phyloP scores from a whole-genome alignment of 2,113 vertebrate genomes.

The Mormyrus iriodes region DNA sequence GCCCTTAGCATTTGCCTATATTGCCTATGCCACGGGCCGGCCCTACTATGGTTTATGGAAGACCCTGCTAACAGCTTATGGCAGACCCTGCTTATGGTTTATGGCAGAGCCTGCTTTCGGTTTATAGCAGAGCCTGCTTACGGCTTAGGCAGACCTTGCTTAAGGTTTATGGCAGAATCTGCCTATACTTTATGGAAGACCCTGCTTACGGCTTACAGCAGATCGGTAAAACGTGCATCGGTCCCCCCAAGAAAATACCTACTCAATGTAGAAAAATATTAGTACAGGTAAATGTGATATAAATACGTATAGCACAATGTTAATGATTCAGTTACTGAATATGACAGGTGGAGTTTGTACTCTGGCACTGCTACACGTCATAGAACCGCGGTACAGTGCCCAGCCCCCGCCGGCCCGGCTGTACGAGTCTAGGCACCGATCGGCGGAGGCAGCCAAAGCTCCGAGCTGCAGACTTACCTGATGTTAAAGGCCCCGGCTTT shows the following conservation, averaged over 20 bases:
- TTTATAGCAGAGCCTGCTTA: too few species aligned
- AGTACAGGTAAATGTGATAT: background rate
- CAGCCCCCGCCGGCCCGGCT: too few species aligned
- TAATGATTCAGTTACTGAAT: background rate
- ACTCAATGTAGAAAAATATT: background rate
- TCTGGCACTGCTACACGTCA: background rate
- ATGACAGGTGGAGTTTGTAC: background rate
- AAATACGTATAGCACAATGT: background rate
- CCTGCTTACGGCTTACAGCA: too few species aligned
- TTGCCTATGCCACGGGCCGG: too few species aligned
- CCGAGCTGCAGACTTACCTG: conserved; percentile 44
- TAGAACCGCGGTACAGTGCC: background rate
- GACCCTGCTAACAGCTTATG: too few species aligned
- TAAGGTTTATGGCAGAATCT: too few species aligned
- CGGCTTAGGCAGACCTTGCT: too few species aligned
- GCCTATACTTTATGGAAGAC: too few species aligned
- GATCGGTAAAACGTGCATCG: background rate
- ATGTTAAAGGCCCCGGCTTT: conserved; percentile 32
- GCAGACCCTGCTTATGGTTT: too few species aligned
- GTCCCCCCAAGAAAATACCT: background rate
- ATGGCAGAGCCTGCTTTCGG: too few species aligned
- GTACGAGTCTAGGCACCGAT: background rate
- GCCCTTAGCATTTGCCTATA: too few species aligned
- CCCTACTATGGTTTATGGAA: too few species aligned
- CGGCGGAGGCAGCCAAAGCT: background rate